Base-by-base conservation (phyloP, 1,140 invertebrate species). In the Streblospio benedicti region DNA sequence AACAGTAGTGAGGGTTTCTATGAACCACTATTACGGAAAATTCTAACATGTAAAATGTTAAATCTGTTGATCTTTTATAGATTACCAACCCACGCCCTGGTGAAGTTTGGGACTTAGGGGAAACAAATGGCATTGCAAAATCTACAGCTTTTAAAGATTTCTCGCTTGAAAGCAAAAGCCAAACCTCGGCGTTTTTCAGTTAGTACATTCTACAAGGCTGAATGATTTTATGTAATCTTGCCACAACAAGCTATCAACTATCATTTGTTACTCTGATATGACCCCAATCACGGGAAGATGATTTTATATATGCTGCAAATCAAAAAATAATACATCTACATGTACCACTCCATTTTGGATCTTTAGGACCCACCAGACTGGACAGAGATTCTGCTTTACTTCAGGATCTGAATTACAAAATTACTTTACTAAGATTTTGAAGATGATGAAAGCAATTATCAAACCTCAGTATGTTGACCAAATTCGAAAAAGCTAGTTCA, bases 381-480 rank as follows among this genome's bases (percentile, higher is more conserved):
- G 97, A 90, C 91, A 66, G 94, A 98, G 77, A 98, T 99, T 73
- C 80, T 99, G 27, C 88, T 87, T 47, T 91, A 99, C 76, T 99
- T 99, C 79, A 87, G 97, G 97, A 55, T 97, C 93, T 20, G 97
- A 99, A 75, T 79, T 99, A 53, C 97, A 99, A 76, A 99, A 99
- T 77, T 99, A 97, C 77, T 99, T 99, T 72, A 99, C 93, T 0
- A 97, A 97, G 80, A 96, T 99, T 72, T 80, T 99, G 97, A 99
- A 80, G 95, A 99, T 82, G 89, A 99, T 99, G 25, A 98, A 97
- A 77, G 94, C 95, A 32, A 82, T 99, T 5, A 96, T 99, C 47
- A 99, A 99, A 77, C 96, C 95, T 9, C 97, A 99, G 78, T 99
- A 99, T 83, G 97, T 99, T 27, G 97, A 99, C 83, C 94, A 98